Conservation (phyloP, 92 coral and sea anemone genomes). For the Epizoanthus illoricatus region DNA sequence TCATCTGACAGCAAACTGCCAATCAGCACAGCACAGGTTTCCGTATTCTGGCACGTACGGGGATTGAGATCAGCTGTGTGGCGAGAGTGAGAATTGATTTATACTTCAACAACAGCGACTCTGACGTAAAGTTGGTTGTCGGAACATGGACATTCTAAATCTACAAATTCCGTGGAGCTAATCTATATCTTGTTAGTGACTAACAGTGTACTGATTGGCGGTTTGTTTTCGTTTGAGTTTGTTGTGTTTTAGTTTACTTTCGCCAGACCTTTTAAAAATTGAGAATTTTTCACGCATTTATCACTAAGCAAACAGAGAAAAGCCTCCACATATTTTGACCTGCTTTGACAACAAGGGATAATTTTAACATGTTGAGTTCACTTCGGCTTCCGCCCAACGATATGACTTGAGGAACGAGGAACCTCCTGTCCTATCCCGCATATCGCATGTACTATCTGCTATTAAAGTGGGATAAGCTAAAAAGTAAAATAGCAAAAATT, state of each 20-base stretch:
- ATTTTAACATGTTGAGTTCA: neutral
- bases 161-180: neutral
- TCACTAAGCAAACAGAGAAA: neutral
- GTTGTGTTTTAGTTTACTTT: neutral
- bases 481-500: too few relatives aligned
- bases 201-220: too few relatives aligned
- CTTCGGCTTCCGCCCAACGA: too few relatives aligned
- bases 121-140: neutral
- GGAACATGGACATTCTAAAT: neutral
- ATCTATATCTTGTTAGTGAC: too few relatives aligned
- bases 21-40: neutral
- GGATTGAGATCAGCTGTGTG: neutral
- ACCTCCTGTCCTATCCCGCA: too few relatives aligned
- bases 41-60: slow-evolving; percentile 17
- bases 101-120: neutral
- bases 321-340: neutral
- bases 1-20: neutral
- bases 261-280: neutral
- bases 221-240: neutral
- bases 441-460: too few relatives aligned
- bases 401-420: too few relatives aligned
- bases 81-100: neutral
- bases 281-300: neutral
- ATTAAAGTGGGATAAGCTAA: too few relatives aligned
- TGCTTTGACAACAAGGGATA: neutral